Evolutionary conservation across 2,797 vertebrate genomes (phyloP).

Genomic region (Echeneis naucrates): DNA sequence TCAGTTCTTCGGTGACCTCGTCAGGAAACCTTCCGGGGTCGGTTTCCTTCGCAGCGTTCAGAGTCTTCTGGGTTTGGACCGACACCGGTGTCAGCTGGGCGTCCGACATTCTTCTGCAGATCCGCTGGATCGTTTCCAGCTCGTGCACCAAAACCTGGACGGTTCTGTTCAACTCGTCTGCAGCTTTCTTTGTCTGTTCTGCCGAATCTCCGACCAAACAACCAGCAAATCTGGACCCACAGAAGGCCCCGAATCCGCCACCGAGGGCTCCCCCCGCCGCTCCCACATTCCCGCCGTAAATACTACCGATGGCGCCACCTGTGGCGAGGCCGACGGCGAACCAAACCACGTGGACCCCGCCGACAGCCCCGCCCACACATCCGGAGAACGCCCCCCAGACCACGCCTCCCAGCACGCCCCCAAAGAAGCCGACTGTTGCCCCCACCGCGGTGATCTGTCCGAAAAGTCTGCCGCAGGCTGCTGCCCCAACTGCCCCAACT

Average conservation of each 20-base stretch:
- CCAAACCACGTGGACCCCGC: background rate
- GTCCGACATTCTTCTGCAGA: background rate
- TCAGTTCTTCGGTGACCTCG: background rate
- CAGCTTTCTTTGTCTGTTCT: background rate
- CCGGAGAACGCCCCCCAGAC: constrained; percentile 19
- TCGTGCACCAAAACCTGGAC: background rate
- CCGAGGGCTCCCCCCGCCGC: constrained; percentile 7
- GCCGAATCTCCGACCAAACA: background rate
- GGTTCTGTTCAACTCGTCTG: background rate
- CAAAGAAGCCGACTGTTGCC: background rate
- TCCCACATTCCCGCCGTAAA: constrained; percentile 10
- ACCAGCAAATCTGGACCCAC: rapidly evolving
- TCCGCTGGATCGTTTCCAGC: background rate
- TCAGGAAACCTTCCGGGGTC: background rate
- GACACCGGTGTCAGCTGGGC: rapidly evolving
- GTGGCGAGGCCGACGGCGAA: background rate
- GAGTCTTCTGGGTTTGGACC: background rate
- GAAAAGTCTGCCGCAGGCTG: background rate
- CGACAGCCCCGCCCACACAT: background rate
- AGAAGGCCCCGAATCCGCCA: background rate
- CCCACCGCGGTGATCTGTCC: rapidly evolving
- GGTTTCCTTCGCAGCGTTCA: background rate
- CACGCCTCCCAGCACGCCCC: background rate
- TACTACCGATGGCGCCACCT: constrained; percentile 16
- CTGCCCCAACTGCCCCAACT: background rate